Conservation (phyloP, 2,113 vertebrate species). For the Boleophthalmus pectinirostris region DNA sequence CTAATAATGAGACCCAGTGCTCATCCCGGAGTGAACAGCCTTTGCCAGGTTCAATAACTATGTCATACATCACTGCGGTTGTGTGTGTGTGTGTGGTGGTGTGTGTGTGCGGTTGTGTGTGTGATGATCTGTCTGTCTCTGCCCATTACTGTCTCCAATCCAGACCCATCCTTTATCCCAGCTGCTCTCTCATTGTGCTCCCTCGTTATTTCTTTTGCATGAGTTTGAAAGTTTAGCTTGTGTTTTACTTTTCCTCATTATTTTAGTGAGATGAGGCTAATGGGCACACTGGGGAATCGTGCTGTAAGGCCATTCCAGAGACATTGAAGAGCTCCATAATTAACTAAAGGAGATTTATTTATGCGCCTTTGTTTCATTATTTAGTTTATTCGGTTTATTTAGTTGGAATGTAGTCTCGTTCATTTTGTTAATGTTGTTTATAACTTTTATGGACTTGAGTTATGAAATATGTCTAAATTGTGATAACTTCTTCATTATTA, state of each 20-base stretch:
- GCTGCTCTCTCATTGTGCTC: not conserved
- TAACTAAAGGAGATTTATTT: not conserved
- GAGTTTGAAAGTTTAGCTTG: slow-evolving; percentile 26
- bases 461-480: not conserved
- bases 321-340: not conserved
- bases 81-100: slow-evolving; percentile 15
- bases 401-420: not conserved
- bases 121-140: slow-evolving; percentile 2
- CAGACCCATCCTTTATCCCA: not conserved
- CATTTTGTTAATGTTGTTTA: not conserved
- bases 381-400: not conserved
- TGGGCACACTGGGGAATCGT: slow-evolving; percentile 17
- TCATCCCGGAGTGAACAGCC: not conserved
- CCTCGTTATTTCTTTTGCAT: slow-evolving; percentile 36
- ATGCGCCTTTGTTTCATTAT: not conserved
- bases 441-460: not conserved
- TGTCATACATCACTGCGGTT: slow-evolving; percentile 9
- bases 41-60: slow-evolving; percentile 31
- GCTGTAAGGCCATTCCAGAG: not conserved
- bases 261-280: slow-evolving; percentile 13
- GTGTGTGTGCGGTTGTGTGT: slow-evolving; percentile 18
- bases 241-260: slow-evolving; percentile 3
- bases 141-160: slow-evolving; percentile 45
- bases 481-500: not conserved
- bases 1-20: slow-evolving; percentile 9